Evolutionary conservation across 2,888 invertebrate genomes (phyloP), one percentile per base, ranked within the genome.

Genomic region (Osmoderma eremita): DNA sequence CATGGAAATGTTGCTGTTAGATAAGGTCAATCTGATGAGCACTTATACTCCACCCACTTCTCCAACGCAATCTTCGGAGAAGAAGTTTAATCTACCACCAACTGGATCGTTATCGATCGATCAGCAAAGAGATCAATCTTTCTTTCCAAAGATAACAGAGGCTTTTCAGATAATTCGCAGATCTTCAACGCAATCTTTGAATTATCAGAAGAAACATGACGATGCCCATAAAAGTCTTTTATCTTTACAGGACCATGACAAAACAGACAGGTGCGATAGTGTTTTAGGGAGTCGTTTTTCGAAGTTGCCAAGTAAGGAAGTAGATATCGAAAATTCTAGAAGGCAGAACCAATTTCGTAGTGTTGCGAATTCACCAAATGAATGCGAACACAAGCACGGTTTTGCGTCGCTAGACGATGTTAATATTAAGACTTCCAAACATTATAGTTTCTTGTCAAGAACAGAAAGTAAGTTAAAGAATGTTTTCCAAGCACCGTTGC

Each of bases 241-340:
- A 10, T 67, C 67, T 6, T 42, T 67, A 24, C 67, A 67, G n/a
- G 58, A 65, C 17, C 65, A 42, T 17, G 38, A 42, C 83, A 83
- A 1, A 1, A 5, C 30, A 83, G 82, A 74, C 80, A 79, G 53
- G 81, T 83, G 30, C 82, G 85, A 76, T 41, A 86, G 86, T 0
- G 87, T 87, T 0, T 77, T 86, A 71, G 86, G 86, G 13, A 84
- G 85, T 66, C 84, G 85, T 2, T 86, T 87, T 74, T 78, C 85
- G 20, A 85, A 86, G 20, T 68, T 78, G 56, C 68, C 65, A 41
- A 73, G 72, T 41, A 65, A 72, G 22, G 65, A 51, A 42, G 49
- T 58, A 48, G 72, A 74, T 20, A 49, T 24, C n/a, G 36, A 30
- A 30, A 10, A 24, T 18, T 36, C 18, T 13, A 54, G 17, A 13